A percentile compares a stretch with the other conserved stretches of the same genome.
phyloP scores from a whole-genome alignment of 2,797 vertebrate species.

The Threskiornis aethiopicus region DNA sequence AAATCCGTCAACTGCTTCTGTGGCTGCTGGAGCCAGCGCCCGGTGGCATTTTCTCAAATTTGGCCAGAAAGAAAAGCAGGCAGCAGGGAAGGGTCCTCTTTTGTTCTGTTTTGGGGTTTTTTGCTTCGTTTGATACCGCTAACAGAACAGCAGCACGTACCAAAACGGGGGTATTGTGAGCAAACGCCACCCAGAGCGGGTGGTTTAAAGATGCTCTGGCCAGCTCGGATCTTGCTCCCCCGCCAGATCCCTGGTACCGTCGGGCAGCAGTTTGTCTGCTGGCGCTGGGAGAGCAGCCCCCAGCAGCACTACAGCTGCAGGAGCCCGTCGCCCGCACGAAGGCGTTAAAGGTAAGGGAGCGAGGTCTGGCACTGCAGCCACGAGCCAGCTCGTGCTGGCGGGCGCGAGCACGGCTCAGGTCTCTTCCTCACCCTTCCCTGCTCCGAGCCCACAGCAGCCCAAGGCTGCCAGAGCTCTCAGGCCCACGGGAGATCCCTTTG shows the following conservation, averaged over 20 bases:
- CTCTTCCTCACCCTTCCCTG: background rate
- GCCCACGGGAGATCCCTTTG: background rate
- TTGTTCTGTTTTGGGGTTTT: background rate
- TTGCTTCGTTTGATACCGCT: background rate
- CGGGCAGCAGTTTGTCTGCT: background rate
- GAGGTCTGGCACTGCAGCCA: accelerated
- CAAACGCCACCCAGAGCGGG: background rate
- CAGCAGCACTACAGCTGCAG: background rate
- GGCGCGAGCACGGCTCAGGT: accelerated
- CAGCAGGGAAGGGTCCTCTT: background rate
- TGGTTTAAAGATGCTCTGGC: background rate
- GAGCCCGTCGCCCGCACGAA: accelerated
- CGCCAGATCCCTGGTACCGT: accelerated
- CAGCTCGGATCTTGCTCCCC: background rate
- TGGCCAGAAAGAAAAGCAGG: background rate
- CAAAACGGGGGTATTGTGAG: accelerated
- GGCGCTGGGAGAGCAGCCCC: background rate
- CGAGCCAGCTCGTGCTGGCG: background rate
- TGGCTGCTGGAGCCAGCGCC: background rate
- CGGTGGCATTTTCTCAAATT: accelerated
- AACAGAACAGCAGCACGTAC: accelerated
- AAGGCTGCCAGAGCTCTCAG: background rate
- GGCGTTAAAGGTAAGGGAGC: accelerated
- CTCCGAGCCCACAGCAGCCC: accelerated
- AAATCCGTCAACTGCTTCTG: background rate